Conservation (phyloP, 1,140 invertebrate species). For the Trialeurodes vaporariorum region DNA sequence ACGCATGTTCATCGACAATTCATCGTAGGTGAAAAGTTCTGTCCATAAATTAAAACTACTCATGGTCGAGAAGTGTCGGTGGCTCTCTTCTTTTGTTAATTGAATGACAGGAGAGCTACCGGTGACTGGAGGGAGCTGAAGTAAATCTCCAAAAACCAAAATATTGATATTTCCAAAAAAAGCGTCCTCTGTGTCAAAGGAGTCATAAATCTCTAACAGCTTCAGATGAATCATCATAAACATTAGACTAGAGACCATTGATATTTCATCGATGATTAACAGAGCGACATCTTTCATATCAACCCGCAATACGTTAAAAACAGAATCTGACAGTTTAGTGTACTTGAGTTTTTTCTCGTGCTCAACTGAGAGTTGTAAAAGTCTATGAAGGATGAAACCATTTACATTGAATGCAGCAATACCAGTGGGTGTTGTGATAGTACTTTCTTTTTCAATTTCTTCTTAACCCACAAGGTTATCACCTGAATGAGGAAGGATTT, state of each 20-base stretch:
- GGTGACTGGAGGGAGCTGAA: conserved; percentile 29
- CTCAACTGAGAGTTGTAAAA: conserved; percentile 26
- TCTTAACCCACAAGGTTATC: conserved; percentile 17
- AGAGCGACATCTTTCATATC: conserved; percentile 25
- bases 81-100: no score
- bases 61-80: no score
- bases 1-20: conserved; percentile 12
- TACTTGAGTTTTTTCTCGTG: conserved; percentile 21
- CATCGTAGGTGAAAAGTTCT: conserved; percentile 14
- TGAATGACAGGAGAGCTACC: no score
- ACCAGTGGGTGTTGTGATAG: no score
- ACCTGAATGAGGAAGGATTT: conserved; percentile 23
- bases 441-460: conserved; percentile 20
- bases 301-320: conserved; percentile 24
- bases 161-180: conserved; percentile 19
- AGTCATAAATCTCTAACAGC: conserved; percentile 19
- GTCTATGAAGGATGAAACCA: conserved; percentile 24
- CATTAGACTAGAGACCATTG: conserved; percentile 31
- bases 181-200: conserved; percentile 16
- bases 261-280: conserved; percentile 31
- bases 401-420: conserved; percentile 27
- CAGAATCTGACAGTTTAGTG: conserved; percentile 20
- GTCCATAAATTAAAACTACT: no score
- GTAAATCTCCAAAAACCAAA: conserved; percentile 28
- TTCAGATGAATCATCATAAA: conserved; percentile 19